These are phyloP conservation scores for Drosophila simulans DNA, from an alignment of 1,140 invertebrate genomes.

Conservation along the genomic window DNA sequence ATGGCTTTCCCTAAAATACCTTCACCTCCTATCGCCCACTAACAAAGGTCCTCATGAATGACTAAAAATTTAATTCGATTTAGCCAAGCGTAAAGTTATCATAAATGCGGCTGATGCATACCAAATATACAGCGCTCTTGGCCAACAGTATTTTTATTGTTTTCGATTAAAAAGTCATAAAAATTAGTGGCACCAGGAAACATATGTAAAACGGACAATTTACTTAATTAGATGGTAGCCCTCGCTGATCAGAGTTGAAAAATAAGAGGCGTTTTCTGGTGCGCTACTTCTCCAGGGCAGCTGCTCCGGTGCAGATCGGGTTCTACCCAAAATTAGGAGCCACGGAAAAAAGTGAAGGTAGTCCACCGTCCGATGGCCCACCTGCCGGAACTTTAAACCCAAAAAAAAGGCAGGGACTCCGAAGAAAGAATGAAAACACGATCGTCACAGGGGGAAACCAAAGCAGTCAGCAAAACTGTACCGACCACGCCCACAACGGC, in stretches of 20 bases:
- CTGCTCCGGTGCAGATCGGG: constrained; percentile 30
- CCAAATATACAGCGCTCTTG: constrained; percentile 25
- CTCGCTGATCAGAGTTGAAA: constrained; percentile 19
- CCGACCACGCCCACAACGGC: constrained; percentile 58
- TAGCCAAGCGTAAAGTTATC: constrained; percentile 71
- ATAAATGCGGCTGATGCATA: constrained; percentile 59
- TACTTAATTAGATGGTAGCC: constrained; percentile 76
- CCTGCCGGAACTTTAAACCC: constrained; percentile 72
- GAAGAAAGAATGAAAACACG: constrained; percentile 15
- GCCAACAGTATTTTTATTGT: constrained; percentile 63
- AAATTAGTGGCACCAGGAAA: constrained; percentile 51
- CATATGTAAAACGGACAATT: constrained; percentile 82
- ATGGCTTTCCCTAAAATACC: constrained; percentile 10
- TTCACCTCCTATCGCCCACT: constrained; percentile 7
- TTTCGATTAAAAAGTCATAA: constrained; percentile 81
- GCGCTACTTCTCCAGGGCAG: constrained; percentile 65
- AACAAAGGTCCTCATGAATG: constrained; percentile 11
- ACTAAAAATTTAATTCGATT: constrained; percentile 50
- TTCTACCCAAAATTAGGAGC: constrained; percentile 58
- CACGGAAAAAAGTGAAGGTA: constrained; percentile 61
- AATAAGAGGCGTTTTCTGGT: constrained; percentile 71
- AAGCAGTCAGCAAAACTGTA: constrained; percentile 60
- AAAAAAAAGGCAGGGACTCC: constrained; percentile 26
- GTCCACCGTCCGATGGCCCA: constrained; percentile 35
- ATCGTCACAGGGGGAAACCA: constrained; percentile 59